Conservation (phyloP, 2,888 invertebrate species). For the Catocala fraxini region DNA sequence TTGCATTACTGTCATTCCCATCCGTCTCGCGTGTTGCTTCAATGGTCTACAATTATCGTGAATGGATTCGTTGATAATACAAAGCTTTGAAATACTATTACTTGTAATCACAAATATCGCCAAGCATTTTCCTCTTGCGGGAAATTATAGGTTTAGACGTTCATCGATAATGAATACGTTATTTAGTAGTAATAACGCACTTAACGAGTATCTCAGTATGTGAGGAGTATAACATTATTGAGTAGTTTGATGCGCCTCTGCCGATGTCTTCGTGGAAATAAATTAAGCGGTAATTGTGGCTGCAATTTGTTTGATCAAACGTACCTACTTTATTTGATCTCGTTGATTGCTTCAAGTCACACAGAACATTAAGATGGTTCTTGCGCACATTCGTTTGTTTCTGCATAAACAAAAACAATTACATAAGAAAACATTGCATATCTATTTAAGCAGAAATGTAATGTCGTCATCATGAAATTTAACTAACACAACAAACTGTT, state of each 20-base stretch:
- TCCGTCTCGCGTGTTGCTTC: slow-evolving; percentile 65
- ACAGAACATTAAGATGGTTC: too few species aligned
- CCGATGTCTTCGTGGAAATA: slow-evolving; percentile 28
- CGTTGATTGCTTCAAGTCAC: slow-evolving; percentile 17
- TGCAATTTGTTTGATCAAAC: slow-evolving; percentile 17
- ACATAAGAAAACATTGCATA: slow-evolving; percentile 27
- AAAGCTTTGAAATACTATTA: slow-evolving; percentile 56
- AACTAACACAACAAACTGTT: slow-evolving; percentile 62
- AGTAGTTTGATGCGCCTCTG: background rate
- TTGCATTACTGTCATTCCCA: slow-evolving; percentile 75
- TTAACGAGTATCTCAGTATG: slow-evolving; percentile 33
- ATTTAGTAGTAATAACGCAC: slow-evolving; percentile 36
- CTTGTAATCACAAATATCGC: slow-evolving; percentile 53
- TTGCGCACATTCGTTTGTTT: slow-evolving; percentile 19
- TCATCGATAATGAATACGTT: slow-evolving; percentile 36
- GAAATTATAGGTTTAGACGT: slow-evolving; percentile 38
- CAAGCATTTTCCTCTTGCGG: slow-evolving; percentile 38
- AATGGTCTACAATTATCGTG: slow-evolving; percentile 66
- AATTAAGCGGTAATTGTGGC: slow-evolving; percentile 36
- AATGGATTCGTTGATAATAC: slow-evolving; percentile 57
- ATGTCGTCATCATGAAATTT: slow-evolving; percentile 58
- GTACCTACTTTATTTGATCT: slow-evolving; percentile 32
- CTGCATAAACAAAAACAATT: slow-evolving; percentile 23
- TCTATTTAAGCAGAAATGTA: slow-evolving; percentile 38
- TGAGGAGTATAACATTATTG: slow-evolving; percentile 20